phyloP scores from a whole-genome alignment of 2,113 vertebrate genomes.

The Clarias gariepinus region DNA sequence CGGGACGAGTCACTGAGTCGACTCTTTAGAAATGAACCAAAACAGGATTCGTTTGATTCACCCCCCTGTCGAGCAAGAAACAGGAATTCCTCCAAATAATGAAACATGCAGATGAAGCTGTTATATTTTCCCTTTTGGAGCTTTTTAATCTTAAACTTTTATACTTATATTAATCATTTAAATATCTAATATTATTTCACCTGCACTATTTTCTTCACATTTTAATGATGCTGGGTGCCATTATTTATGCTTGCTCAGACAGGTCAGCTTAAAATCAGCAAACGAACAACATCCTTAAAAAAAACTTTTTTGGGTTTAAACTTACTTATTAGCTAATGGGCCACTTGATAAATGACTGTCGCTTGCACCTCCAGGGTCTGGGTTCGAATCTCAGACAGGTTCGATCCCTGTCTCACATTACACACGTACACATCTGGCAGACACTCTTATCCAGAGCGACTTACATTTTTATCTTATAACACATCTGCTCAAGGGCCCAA shows the following conservation, averaged over 20 bases:
- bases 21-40: background rate
- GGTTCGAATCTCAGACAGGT: too few relatives aligned
- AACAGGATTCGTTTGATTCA: background rate
- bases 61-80: background rate
- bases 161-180: background rate
- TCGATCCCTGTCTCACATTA: too few relatives aligned
- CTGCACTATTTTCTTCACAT: background rate
- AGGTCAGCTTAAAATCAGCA: too few relatives aligned
- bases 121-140: background rate
- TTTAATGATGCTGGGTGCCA: background rate
- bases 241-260: background rate
- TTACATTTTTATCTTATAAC: too few relatives aligned
- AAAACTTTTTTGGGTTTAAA: too few relatives aligned
- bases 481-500: too few relatives aligned
- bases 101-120: background rate
- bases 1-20: slow-evolving; percentile 13
- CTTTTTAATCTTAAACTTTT: background rate
- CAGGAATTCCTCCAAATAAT: background rate
- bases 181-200: background rate
- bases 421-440: too few relatives aligned
- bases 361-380: too few relatives aligned
- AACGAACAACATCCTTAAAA: too few relatives aligned
- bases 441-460: too few relatives aligned
- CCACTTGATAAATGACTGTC: too few relatives aligned
- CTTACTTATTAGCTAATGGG: too few relatives aligned